A percentile compares a stretch with the other conserved stretches of the same genome.
Evolutionary conservation across 1,140 invertebrate species (phyloP).

Genomic region (Megalonaias nervosa): DNA sequence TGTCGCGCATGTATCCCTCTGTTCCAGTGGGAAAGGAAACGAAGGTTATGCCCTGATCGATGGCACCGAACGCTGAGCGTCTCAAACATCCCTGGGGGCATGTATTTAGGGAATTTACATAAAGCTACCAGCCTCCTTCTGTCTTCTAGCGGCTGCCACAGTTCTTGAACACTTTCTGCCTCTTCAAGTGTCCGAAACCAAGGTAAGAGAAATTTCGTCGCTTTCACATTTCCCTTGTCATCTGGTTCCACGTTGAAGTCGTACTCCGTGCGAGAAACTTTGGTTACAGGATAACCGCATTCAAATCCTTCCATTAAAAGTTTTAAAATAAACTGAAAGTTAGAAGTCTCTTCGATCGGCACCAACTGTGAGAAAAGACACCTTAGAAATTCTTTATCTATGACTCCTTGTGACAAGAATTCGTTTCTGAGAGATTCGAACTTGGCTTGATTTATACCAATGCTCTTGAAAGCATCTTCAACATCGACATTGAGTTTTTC

Average conservation of each 20-base stretch:
- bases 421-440: constrained; percentile 62
- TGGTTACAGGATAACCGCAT: neutral
- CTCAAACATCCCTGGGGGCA: constrained; percentile 66
- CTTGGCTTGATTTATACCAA: constrained; percentile 45
- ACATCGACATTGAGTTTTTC: constrained; percentile 46
- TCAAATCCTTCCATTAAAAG: neutral
- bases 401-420: constrained; percentile 51
- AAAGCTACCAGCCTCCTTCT: constrained; percentile 37
- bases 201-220: constrained; percentile 45
- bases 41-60: constrained; percentile 46
- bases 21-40: constrained; percentile 61
- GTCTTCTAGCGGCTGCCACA: constrained; percentile 29
- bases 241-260: constrained; percentile 31
- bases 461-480: constrained; percentile 47
- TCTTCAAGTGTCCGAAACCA: constrained; percentile 46
- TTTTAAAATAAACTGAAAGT: neutral
- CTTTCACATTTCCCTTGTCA: neutral
- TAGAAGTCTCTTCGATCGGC: constrained; percentile 35
- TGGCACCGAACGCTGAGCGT: constrained; percentile 53
- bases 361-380: constrained; percentile 53
- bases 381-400: constrained; percentile 62
- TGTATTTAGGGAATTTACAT: constrained; percentile 59
- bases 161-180: constrained; percentile 33
- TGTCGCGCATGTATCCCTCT: constrained; percentile 61
- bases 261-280: neutral